These are phyloP conservation scores for Atherinosoma microstoma DNA, from an alignment of 2,797 vertebrate species.

Conservation along the genomic window DNA sequence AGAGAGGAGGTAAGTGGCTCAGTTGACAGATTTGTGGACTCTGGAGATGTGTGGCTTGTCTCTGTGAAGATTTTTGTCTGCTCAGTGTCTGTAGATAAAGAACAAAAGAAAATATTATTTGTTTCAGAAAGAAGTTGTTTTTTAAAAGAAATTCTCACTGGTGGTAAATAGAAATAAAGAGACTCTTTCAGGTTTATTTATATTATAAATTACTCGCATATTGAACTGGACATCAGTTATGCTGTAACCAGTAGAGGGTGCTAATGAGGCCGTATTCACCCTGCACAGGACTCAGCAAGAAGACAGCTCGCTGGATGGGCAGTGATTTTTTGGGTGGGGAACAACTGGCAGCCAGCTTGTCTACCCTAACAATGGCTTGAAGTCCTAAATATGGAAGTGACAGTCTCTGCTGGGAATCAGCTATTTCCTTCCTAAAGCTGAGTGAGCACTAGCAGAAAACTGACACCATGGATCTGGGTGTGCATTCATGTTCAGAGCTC, in stretches of 20 bases:
- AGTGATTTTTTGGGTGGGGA: slow-evolving; percentile 89
- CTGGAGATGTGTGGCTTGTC: slow-evolving; percentile 54
- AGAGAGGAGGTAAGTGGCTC: slow-evolving; percentile 59
- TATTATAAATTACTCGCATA: neutral
- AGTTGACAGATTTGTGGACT: slow-evolving; percentile 49
- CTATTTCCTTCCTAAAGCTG: slow-evolving; percentile 95
- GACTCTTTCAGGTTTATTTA: neutral
- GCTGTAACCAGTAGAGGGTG: slow-evolving; percentile 67
- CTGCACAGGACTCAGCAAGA: slow-evolving; percentile 31
- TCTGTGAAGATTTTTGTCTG: slow-evolving; percentile 62
- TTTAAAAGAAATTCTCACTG: neutral
- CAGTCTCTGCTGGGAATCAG: slow-evolving; percentile 84
- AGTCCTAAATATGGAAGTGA: slow-evolving; percentile 89
- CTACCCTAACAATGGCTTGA: slow-evolving; percentile 91
- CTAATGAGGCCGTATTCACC: slow-evolving; percentile 1
- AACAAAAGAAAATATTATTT: slow-evolving; percentile 2
- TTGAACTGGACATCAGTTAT: neutral
- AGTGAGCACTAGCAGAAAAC: slow-evolving; percentile 84
- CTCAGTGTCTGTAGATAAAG: slow-evolving; percentile 58
- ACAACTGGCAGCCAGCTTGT: slow-evolving; percentile 85
- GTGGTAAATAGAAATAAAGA: neutral
- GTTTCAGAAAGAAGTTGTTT: neutral
- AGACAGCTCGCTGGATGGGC: slow-evolving; percentile 84
- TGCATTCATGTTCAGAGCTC: slow-evolving; percentile 43
- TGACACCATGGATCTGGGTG: slow-evolving; percentile 62